These are phyloP conservation scores for Xylota sylvarum DNA, from an alignment of 2,888 invertebrate genomes.

Conservation along the genomic window DNA sequence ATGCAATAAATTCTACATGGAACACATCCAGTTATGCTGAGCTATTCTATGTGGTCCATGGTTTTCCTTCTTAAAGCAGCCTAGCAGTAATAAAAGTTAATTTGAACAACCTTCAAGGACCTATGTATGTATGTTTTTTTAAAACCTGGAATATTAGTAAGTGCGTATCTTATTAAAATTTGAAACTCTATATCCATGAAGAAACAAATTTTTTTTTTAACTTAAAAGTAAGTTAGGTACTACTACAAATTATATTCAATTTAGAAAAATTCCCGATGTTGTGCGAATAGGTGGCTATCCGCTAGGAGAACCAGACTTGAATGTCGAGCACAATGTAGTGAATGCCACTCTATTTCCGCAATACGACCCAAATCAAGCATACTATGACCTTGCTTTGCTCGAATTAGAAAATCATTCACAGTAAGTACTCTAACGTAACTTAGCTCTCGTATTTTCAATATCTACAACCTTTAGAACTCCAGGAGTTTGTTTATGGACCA, in stretches of 20 bases:
- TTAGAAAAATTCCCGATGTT: constrained; percentile 32
- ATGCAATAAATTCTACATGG: too few relatives aligned
- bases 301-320: not conserved
- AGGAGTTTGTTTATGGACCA: constrained; percentile 21
- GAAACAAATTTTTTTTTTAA: not conserved
- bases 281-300: constrained; percentile 12
- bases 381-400: constrained; percentile 57
- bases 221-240: too few relatives aligned
- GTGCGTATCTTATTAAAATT: too few relatives aligned
- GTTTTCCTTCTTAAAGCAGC: too few relatives aligned
- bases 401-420: not conserved
- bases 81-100: too few relatives aligned
- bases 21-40: too few relatives aligned
- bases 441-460: not conserved
- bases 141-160: too few relatives aligned
- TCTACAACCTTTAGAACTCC: not conserved
- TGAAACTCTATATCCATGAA: too few relatives aligned
- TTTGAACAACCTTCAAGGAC: too few relatives aligned
- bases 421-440: not conserved
- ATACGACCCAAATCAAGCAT: constrained; percentile 34
- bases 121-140: too few relatives aligned
- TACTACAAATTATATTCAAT: too few relatives aligned
- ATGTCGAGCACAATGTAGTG: not conserved
- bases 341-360: constrained; percentile 26
- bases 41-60: too few relatives aligned